Conservation (phyloP, 2,888 invertebrate species). For the Calliphora vomitoria region DNA sequence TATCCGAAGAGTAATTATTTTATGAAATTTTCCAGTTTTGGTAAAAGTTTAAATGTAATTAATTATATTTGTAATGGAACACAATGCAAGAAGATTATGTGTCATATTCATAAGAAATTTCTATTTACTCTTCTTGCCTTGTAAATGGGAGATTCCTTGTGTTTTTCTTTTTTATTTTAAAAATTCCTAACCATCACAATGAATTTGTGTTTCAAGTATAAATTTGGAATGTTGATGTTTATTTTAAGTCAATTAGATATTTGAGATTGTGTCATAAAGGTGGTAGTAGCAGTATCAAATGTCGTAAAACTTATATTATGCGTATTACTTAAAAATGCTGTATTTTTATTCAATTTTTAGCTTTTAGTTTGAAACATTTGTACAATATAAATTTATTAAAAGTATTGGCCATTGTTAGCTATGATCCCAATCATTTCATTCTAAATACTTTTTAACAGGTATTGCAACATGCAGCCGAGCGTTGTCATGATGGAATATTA, state of each 20-base stretch:
- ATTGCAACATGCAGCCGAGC: no score
- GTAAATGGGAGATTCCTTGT: neutral
- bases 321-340: no score
- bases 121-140: neutral
- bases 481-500: no score
- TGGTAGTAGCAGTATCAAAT: no score
- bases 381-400: no score
- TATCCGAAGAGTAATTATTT: conserved; percentile 14
- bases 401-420: no score
- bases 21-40: conserved; percentile 28
- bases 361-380: no score
- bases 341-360: no score
- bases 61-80: conserved; percentile 18
- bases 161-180: neutral
- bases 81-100: conserved; percentile 18
- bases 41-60: conserved; percentile 50
- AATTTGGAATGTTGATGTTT: neutral
- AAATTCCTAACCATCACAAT: neutral
- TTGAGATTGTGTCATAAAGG: neutral
- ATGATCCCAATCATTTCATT: no score
- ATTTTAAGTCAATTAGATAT: conserved; percentile 7
- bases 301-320: no score
- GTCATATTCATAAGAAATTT: neutral
- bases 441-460: no score
- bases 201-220: neutral